These are phyloP conservation scores for Scomber japonicus DNA, from an alignment of 2,113 vertebrate species.

Conservation along the genomic window DNA sequence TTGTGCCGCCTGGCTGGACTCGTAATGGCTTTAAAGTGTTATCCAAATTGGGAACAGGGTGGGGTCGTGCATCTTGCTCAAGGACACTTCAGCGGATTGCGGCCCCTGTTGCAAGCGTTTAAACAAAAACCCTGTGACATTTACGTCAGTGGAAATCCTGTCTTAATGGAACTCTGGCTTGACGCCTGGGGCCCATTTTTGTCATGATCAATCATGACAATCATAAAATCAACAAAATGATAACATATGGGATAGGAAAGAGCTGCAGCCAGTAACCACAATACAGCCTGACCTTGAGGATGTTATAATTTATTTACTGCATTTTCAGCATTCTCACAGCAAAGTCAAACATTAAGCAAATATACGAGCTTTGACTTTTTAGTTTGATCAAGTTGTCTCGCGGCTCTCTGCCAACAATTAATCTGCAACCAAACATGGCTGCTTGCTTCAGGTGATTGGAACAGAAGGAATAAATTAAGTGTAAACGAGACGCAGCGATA, in stretches of 20 bases:
- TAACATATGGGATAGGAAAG: neutral
- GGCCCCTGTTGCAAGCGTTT: neutral
- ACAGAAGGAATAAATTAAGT: slow-evolving; percentile 21
- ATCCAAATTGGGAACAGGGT: neutral
- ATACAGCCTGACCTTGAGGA: neutral
- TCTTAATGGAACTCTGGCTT: neutral
- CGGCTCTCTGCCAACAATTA: neutral
- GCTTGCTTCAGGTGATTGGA: slow-evolving; percentile 11
- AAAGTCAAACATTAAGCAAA: neutral
- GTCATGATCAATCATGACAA: neutral
- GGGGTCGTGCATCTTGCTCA: slow-evolving; percentile 14
- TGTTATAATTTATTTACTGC: no score
- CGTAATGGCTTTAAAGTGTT: slow-evolving; percentile 9
- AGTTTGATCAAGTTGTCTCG: neutral
- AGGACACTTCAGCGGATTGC: slow-evolving; percentile 26
- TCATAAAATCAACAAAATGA: neutral
- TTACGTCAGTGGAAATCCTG: neutral
- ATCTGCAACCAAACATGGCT: slow-evolving; percentile 12
- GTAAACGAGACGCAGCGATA: neutral
- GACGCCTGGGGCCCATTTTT: neutral
- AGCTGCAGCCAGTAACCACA: neutral
- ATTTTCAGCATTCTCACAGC: neutral
- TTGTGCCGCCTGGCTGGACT: neutral
- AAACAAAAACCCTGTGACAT: neutral
- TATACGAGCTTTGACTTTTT: neutral